These are phyloP conservation scores for Perithous albicinctus DNA, from an alignment of 2,888 invertebrate genomes.

Conservation along the genomic window DNA sequence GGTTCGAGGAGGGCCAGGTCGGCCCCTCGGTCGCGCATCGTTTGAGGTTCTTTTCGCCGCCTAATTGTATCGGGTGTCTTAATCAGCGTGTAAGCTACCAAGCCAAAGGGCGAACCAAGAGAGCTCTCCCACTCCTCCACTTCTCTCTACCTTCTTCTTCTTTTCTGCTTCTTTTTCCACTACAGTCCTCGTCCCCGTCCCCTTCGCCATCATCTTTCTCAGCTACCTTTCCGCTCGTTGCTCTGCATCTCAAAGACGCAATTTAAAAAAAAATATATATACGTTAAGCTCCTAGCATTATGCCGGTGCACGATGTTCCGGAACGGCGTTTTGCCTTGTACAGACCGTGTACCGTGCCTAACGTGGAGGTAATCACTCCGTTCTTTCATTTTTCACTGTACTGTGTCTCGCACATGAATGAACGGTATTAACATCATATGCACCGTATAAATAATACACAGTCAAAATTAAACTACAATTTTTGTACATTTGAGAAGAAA, in stretches of 20 bases:
- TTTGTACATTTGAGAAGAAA: no score
- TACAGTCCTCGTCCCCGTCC: constrained; percentile 44
- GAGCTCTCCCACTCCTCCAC: constrained; percentile 64
- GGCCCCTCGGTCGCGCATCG: constrained; percentile 72
- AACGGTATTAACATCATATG: background rate
- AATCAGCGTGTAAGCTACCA: constrained; percentile 84
- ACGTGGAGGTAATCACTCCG: constrained; percentile 14
- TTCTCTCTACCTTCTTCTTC: constrained; percentile 38
- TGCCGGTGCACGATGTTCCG: constrained; percentile 64
- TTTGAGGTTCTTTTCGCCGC: constrained; percentile 82
- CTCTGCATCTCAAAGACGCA: constrained; percentile 84
- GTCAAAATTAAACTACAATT: no score
- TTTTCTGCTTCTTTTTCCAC: constrained; percentile 63
- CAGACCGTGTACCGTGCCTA: constrained; percentile 2
- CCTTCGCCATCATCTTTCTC: constrained; percentile 69
- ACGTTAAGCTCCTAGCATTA: constrained; percentile 79
- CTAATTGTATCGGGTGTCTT: constrained; percentile 84
- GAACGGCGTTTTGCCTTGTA: constrained; percentile 42
- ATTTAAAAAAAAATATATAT: constrained; percentile 81
- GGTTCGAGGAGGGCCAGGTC: constrained; percentile 41
- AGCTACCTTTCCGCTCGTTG: constrained; percentile 70
- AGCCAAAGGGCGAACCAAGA: constrained; percentile 74
- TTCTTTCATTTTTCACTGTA: constrained; percentile 5
- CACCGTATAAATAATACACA: background rate
- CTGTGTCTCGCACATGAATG: constrained; percentile 18